These are phyloP conservation scores for Hirtodrosophila cameraria DNA, from an alignment of 2,888 invertebrate species.

Conservation along the genomic window DNA sequence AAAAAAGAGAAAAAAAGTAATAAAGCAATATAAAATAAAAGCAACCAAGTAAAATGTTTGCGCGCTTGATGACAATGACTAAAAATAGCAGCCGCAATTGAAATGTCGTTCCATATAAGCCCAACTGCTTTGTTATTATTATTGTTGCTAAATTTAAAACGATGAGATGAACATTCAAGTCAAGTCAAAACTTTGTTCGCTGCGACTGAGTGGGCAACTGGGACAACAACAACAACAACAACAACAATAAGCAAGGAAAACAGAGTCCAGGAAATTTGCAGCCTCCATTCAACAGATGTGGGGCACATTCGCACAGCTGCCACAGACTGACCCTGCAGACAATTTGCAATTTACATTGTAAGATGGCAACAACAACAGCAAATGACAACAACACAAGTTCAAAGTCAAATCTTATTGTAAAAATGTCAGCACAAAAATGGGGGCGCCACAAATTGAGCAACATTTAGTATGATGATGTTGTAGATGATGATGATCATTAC, in stretches of 20 bases:
- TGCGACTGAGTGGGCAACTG: conserved; percentile 55
- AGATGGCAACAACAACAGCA: conserved; percentile 8
- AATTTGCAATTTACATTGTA: conserved; percentile 19
- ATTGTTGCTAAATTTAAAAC: conserved; percentile 75
- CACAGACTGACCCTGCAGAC: conserved; percentile 18
- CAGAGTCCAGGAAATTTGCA: conserved; percentile 47
- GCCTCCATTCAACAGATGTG: conserved; percentile 26
- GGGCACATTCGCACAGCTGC: conserved; percentile 3
- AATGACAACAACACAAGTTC: conserved; percentile 44
- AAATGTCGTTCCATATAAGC: conserved; percentile 75
- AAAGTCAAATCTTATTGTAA: conserved; percentile 54
- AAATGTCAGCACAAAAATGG: conserved; percentile 34
- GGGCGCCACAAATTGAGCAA: conserved; percentile 55
- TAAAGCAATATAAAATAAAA: conserved; percentile 26
- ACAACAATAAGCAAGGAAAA: too few relatives aligned
- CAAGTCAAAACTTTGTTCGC: too few relatives aligned
- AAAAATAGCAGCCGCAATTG: conserved; percentile 76
- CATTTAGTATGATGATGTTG: conserved; percentile 22
- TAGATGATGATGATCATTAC: conserved; percentile 35
- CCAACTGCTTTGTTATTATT: conserved; percentile 29
- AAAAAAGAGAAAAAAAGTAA: conserved; percentile 11
- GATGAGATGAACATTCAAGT: conserved; percentile 48
- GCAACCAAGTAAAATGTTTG: conserved; percentile 56
- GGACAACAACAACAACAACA: conserved; percentile 31
- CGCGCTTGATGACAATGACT: conserved; percentile 69